Conservation (phyloP, 2,888 invertebrate species). For the Dolichomitus sp. region DNA sequence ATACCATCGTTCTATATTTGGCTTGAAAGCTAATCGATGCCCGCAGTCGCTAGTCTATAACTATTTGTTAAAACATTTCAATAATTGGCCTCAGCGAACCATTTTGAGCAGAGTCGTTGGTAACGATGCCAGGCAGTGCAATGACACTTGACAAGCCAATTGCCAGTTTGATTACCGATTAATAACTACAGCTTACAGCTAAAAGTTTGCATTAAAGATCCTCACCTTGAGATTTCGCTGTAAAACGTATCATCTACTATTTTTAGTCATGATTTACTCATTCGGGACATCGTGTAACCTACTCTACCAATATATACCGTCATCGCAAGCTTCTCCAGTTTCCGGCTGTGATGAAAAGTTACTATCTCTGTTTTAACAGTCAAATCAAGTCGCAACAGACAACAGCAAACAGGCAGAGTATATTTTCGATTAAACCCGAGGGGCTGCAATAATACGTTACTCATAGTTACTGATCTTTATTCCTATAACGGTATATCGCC, state of each 20-base stretch:
- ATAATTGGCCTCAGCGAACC: constrained; percentile 30
- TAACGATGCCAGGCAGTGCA: neutral
- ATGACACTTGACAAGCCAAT: constrained; percentile 11
- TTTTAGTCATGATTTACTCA: neutral
- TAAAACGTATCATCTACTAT: neutral
- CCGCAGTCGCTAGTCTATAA: constrained; percentile 16
- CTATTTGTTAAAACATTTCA: constrained; percentile 46
- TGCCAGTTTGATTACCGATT: neutral
- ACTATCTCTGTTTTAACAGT: constrained; percentile 21
- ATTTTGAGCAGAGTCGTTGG: neutral
- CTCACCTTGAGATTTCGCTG: neutral
- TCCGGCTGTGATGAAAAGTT: constrained; percentile 12
- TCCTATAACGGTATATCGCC: neutral
- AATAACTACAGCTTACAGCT: neutral
- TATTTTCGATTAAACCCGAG: constrained; percentile 49
- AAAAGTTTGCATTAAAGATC: neutral
- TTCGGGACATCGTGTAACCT: neutral
- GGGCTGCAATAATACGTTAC: constrained; percentile 45
- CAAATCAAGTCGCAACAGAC: constrained; percentile 11
- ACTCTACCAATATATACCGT: neutral
- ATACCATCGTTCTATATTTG: constrained; percentile 52
- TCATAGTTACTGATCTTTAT: constrained; percentile 11
- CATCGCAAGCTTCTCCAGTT: constrained; percentile 4
- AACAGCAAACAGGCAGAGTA: constrained; percentile 43
- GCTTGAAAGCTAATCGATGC: constrained; percentile 51